Evolutionary conservation across 2,797 vertebrate species (phyloP), one percentile per base, ranked within the genome.

Genomic region (Allobates femoralis): DNA sequence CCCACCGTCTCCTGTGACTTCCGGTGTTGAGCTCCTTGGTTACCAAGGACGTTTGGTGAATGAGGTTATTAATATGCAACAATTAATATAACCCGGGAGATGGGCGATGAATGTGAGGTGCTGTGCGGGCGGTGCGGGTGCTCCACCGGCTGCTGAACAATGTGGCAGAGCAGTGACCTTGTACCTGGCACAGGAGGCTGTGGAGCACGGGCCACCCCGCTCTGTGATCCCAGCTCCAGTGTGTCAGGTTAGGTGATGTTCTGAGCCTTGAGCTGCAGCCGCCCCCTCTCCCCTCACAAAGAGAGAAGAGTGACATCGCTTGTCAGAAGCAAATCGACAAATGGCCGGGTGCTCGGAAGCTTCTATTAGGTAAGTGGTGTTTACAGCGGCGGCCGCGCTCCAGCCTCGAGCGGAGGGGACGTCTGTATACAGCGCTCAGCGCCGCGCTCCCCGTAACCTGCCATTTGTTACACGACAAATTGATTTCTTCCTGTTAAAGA

Each of bases 321-420:
- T 79, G 74, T 79, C 75, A 73, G 15, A 8, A 30, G 51, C 41
- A 87, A 87, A 87, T 87, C 46, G 55, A 58, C n/a, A 71, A 84
- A 84, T 87, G 26, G 55, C 8, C 30, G 77, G 81, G 77, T 79
- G 64, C 66, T 4, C 15, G 16, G 32, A 81, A 80, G 37, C 37
- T 51, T 87, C 75, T 79, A 87, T 87, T 84, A 80, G 32, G 46
- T 84, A 84, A 87, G 75, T 84, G 81, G 79, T 82, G 67, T 87
- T 87, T 87, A 87, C 32, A 75, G 77, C 75, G 16, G 7, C 30
- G 19, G 67, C 51, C 64, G 26, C 81, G 62, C 64, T 46, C 41
- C 41, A 0, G 67, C 46, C 26, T 50, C 28, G 34, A 55, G 19
- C 74, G 81, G 37, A 80, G 66, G 58, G 51, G 81, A 79, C 51